Percentiles rank a stretch among this genome's conserved stretches.
phyloP scores from a whole-genome alignment of 2,888 invertebrate species.

The Drosophila koepferae region DNA sequence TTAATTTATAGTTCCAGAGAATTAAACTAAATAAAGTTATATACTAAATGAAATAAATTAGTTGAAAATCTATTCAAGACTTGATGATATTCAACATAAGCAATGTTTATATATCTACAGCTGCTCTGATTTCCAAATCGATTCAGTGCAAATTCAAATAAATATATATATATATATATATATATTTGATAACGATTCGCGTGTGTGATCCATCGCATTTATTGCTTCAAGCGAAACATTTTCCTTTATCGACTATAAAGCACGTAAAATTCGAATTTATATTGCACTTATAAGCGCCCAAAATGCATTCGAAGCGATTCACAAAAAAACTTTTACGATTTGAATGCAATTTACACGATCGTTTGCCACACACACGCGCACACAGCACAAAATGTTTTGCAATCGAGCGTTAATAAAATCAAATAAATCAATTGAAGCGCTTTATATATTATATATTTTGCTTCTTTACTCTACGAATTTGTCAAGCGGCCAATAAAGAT shows the following conservation, averaged over 20 bases:
- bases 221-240: neutral
- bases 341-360: constrained; percentile 60
- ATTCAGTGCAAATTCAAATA: neutral
- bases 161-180: neutral
- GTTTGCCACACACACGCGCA: constrained; percentile 28
- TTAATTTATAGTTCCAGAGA: neutral
- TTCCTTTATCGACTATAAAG: constrained; percentile 33
- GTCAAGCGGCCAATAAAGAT: constrained; percentile 74
- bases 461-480: constrained; percentile 59
- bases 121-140: neutral
- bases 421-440: constrained; percentile 78
- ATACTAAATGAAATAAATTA: neutral
- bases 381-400: constrained; percentile 38
- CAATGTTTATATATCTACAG: neutral
- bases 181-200: neutral
- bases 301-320: constrained; percentile 36
- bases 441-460: neutral
- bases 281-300: constrained; percentile 39
- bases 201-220: constrained; percentile 2
- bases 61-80: neutral
- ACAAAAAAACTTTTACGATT: constrained; percentile 41
- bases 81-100: too few relatives aligned
- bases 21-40: neutral
- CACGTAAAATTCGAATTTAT: constrained; percentile 59
- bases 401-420: constrained; percentile 59